Base-by-base conservation (phyloP, 2,797 vertebrate genomes). In the Hydrocynus forskahlii region DNA sequence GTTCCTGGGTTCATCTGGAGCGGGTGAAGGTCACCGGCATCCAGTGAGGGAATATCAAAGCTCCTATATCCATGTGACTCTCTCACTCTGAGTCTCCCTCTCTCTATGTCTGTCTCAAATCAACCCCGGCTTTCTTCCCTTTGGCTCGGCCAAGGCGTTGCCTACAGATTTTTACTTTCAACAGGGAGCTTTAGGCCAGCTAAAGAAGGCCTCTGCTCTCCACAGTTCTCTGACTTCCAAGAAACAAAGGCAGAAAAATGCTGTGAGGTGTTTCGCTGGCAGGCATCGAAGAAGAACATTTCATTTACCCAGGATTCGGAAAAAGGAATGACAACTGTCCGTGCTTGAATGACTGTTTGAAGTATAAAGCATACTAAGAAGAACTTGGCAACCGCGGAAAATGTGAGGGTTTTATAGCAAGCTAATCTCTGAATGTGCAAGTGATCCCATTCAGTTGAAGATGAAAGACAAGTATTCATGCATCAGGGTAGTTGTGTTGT, bases 1-100 rank as follows among this genome's bases (percentile, higher is more conserved):
- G 83, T 86, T 86, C 81, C 40, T 66, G 76, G 88, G 89, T 91
- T 92, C 91, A 90, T 87, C 89, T 85, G 84, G 89, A 91, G 91
- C 87, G 88, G 90, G 92, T 92, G 91, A 92, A 94, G 93, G 93
- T 94, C 91, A 92, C 83, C 19, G 83, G 82, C 84, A 76, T 85
- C 90, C 88, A 91, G 91, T 88, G 90, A 91, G 88, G 87, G 89
- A 90, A 91, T 90, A 93, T 93, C 91, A 94, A 93, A 93, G 92
- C 84, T 72, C 86, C 73, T 81, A 50, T 75, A 54, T 84, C 75
- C 74, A 72, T 78, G 76, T 72, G 60, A 40, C 84, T 79, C 40
- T 67, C 59, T 67, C 64, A 79, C 81, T 76, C 59, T 60, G 74
- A 85, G 60, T 85, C 75, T 71, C 70, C 9, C 70, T 78, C 75